These are phyloP conservation scores for Furcifer pardalis DNA, from an alignment of 2,797 vertebrate genomes.

Conservation along the genomic window DNA sequence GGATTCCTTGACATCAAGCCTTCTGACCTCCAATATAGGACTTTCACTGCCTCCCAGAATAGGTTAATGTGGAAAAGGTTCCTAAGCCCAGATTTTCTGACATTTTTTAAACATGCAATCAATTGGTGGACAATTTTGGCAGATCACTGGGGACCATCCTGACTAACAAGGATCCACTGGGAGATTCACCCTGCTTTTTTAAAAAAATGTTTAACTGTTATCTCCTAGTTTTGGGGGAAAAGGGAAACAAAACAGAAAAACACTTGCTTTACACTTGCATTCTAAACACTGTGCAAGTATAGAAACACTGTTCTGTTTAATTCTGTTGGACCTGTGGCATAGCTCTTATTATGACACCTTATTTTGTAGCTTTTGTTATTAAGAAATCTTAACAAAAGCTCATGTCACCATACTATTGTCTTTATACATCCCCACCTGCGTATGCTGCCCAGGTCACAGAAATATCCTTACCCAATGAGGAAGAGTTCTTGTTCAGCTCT, in stretches of 20 bases:
- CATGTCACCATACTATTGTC: not conserved
- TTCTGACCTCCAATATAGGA: not conserved
- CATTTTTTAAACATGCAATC: not conserved
- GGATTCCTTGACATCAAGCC: not conserved
- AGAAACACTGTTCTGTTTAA: not conserved
- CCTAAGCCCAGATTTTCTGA: not conserved
- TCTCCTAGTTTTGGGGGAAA: too few relatives aligned
- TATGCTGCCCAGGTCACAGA: not conserved
- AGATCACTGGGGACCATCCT: too few relatives aligned
- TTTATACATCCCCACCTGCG: not conserved
- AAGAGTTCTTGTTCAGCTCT: slow-evolving; percentile 7
- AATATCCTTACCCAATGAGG: slow-evolving; percentile 24
- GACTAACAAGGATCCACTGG: too few relatives aligned
- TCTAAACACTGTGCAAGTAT: not conserved
- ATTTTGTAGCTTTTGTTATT: too few relatives aligned
- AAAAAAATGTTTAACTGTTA: too few relatives aligned
- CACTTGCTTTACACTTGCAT: too few relatives aligned
- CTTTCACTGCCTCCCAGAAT: not conserved
- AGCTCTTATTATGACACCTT: not conserved
- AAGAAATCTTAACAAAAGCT: not conserved
- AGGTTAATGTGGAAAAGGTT: not conserved
- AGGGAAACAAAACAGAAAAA: not conserved
- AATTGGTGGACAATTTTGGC: too few relatives aligned
- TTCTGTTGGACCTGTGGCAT: not conserved
- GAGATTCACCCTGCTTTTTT: too few relatives aligned